Conservation (phyloP, 1,140 invertebrate genomes). For the Lethrus apterus region DNA sequence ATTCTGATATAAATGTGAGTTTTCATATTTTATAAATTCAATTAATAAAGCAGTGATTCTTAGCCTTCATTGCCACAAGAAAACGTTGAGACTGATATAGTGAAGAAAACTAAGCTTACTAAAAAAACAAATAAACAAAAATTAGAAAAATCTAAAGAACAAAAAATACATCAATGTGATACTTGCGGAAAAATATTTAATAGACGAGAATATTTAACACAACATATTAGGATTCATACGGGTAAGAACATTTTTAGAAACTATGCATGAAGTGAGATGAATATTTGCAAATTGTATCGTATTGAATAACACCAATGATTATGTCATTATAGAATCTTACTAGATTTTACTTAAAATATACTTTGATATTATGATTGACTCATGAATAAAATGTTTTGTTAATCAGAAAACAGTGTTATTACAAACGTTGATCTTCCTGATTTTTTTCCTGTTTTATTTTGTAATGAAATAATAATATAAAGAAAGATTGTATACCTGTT, state of each 20-base stretch:
- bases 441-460: too few species aligned
- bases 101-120: not conserved
- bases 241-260: constrained; percentile 8
- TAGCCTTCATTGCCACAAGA: not conserved
- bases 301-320: too few species aligned
- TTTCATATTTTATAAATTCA: too few species aligned
- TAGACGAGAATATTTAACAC: constrained; percentile 24
- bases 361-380: too few species aligned
- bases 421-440: too few species aligned
- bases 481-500: too few species aligned
- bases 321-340: not conserved
- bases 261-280: too few species aligned
- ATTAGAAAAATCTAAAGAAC: constrained; percentile 16
- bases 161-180: constrained; percentile 24
- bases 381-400: too few species aligned
- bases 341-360: not conserved
- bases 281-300: too few species aligned
- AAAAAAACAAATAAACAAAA: constrained; percentile 8
- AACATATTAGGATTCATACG: constrained; percentile 26
- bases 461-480: too few species aligned
- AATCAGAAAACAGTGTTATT: too few species aligned
- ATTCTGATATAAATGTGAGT: not conserved
- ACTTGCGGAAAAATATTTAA: constrained; percentile 27
- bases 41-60: not conserved
- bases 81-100: not conserved